phyloP scores from a whole-genome alignment of 2,888 invertebrate genomes.

The Amaurobius ferox region DNA sequence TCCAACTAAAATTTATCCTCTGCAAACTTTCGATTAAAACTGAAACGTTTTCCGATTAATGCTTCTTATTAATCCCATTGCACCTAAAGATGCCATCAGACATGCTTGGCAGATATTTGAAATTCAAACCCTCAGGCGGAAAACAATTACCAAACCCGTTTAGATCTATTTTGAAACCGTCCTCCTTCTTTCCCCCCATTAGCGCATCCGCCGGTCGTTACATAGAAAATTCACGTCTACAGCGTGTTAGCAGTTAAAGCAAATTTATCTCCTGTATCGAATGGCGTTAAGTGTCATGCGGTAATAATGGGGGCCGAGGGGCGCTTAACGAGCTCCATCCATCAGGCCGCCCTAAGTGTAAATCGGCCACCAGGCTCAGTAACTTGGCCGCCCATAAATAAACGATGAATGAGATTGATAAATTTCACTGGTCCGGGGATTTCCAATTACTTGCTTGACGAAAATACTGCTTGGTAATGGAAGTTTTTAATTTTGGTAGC shows the following conservation, averaged over 20 bases:
- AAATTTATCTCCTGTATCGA: slow-evolving; percentile 71
- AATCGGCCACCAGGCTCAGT: slow-evolving; percentile 55
- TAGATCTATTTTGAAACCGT: neutral
- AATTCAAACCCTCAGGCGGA: neutral
- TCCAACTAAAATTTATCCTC: no score
- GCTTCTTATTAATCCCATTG: no score
- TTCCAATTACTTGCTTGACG: slow-evolving; percentile 56
- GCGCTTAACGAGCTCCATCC: slow-evolving; percentile 58
- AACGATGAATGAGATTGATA: slow-evolving; percentile 66
- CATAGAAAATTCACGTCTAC: slow-evolving; percentile 62
- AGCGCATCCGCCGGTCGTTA: slow-evolving; percentile 29
- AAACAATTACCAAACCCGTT: slow-evolving; percentile 3
- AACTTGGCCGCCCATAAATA: slow-evolving; percentile 58
- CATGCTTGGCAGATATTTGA: neutral
- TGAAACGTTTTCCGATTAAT: no score
- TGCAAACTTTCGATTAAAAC: no score
- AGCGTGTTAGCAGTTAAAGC: slow-evolving; percentile 70
- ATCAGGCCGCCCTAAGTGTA: slow-evolving; percentile 64
- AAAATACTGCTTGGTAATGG: slow-evolving; percentile 43
- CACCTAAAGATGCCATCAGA: neutral
- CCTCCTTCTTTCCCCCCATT: neutral
- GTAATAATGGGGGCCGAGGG: slow-evolving; percentile 20
- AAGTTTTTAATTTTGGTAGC: slow-evolving; percentile 60
- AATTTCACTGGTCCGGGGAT: slow-evolving; percentile 64
- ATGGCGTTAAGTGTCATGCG: slow-evolving; percentile 56